Conservation (phyloP, 2,113 vertebrate species). For the Zosterops japonicus region DNA sequence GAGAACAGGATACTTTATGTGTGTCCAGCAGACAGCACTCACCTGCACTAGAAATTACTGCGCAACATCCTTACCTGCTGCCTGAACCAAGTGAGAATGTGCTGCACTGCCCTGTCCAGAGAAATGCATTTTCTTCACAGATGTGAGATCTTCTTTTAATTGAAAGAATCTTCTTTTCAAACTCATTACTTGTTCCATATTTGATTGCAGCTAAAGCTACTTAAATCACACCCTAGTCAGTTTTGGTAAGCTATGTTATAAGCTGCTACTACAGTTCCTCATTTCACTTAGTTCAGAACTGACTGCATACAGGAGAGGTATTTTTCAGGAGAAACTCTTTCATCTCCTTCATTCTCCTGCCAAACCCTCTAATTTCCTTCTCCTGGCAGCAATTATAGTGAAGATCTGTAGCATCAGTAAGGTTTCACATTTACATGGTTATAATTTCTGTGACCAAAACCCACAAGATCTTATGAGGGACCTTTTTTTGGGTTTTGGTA, state of each 20-base stretch:
- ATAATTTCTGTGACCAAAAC: background rate
- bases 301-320: background rate
- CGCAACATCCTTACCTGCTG: background rate
- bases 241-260: background rate
- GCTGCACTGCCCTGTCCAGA: background rate
- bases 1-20: background rate
- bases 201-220: background rate
- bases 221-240: background rate
- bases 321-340: background rate
- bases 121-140: background rate
- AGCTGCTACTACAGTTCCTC: background rate
- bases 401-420: background rate
- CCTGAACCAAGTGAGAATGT: background rate
- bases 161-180: background rate
- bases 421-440: background rate
- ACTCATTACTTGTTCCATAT: background rate
- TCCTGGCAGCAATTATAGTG: background rate
- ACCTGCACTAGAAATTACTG: background rate
- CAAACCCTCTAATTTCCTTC: constrained; percentile 8
- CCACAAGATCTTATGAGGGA: background rate
- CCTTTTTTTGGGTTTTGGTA: background rate
- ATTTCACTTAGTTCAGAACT: background rate
- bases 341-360: background rate
- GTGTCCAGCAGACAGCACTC: background rate
- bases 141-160: background rate